Percentiles rank a stretch among this genome's conserved stretches.
Conservation (phyloP, 2,113 vertebrate species). For the Mungos mungo region DNA sequence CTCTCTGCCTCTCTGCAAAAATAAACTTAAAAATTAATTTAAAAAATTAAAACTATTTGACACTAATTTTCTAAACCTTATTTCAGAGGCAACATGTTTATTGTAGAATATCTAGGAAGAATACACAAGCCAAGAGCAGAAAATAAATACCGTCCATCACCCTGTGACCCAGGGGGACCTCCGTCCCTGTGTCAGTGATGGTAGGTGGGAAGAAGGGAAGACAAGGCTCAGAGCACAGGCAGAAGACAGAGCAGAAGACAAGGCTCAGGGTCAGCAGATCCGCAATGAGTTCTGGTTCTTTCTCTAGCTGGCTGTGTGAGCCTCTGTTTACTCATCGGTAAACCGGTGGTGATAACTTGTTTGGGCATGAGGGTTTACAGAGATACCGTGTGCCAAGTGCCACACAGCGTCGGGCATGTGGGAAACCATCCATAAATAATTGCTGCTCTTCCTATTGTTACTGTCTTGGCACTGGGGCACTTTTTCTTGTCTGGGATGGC, state of each 20-base stretch:
- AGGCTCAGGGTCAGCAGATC: neutral
- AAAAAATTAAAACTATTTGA: neutral
- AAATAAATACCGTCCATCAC: neutral
- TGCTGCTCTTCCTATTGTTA: neutral
- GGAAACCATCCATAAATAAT: rapidly evolving
- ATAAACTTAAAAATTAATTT: neutral
- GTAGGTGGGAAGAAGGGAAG: neutral
- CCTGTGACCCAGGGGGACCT: neutral
- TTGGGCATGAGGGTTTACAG: neutral
- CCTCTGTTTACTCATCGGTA: neutral
- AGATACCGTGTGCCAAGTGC: neutral
- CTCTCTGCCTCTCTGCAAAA: too few species aligned
- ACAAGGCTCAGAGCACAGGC: neutral
- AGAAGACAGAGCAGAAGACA: rapidly evolving
- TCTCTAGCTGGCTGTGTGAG: neutral
- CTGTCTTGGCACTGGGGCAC: neutral
- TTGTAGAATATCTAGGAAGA: neutral
- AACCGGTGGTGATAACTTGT: too few species aligned
- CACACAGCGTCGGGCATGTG: rapidly evolving
- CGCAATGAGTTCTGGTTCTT: neutral
- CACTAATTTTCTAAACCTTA: neutral
- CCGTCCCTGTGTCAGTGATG: neutral
- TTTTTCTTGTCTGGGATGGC: neutral
- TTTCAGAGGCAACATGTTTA: neutral
- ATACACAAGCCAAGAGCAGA: neutral